Evolutionary conservation across 1,140 invertebrate species (phyloP), one percentile per base, ranked within the genome.

Genomic region (Brachionus calyciflorus): DNA sequence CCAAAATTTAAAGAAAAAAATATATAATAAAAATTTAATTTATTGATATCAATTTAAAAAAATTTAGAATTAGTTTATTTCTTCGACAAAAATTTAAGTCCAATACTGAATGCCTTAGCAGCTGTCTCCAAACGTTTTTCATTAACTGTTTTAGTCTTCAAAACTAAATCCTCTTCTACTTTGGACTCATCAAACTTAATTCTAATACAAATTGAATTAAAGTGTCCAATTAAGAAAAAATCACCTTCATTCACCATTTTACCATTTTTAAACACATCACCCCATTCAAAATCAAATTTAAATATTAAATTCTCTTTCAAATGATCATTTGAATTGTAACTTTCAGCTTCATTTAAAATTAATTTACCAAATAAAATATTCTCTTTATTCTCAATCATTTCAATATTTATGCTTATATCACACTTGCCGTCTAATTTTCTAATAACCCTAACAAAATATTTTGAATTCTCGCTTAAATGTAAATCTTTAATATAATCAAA

Each of bases 321-420:
- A 4, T 26, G 55, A 60, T 60, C 55, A 60, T 60, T 60, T n/a
- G 9, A 33, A 60, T 33, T 37, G 17, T 30, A 60, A 17, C 28
- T 9, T 17, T 7, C 28, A 6, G 19, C 30, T n/a, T 7, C 55
- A 19, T 17, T 33, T 17, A 14, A 37, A 2, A 60, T 33, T 6
- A 60, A 60, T n/a, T 60, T 60, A 1, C 28, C 55, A 17, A 28
- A 60, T 60, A 60, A 19, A 33, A 60, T 37, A 37, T 60, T 60
- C 19, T 60, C 55, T 60, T 37, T 60, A 17, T 60, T 60, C 17
- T 33, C 55, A 17, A 60, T 33, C 10, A 17, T 19, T n/a, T 19
- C 37, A 60, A 60, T 33, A 21, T n/a, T 33, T 37, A 60, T 37
- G 9, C 9, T 33, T 30, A 60, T 60, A 3, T 60, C 55, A 37